A percentile compares a stretch with the other conserved stretches of the same genome.
phyloP scores from a whole-genome alignment of 2,113 vertebrate species.

The Chiloscyllium plagiosum region DNA sequence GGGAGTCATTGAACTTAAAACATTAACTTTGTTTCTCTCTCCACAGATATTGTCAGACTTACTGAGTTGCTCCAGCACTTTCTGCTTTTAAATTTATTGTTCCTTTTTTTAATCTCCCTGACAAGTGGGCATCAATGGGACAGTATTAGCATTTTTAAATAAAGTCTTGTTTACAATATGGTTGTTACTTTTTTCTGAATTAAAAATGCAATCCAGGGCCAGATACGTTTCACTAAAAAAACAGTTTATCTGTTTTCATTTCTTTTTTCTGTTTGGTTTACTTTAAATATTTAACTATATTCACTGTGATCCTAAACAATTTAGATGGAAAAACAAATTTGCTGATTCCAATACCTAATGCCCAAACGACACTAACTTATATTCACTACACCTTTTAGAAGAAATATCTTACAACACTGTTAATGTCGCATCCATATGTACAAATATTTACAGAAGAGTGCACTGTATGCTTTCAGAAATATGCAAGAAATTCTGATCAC shows the following conservation, averaged over 20 bases:
- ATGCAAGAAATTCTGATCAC: neutral
- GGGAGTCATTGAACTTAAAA: no score
- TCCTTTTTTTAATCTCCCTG: neutral
- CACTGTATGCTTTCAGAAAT: neutral
- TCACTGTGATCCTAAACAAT: neutral
- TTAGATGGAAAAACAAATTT: neutral
- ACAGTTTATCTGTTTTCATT: neutral
- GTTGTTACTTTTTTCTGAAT: neutral
- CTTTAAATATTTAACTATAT: neutral
- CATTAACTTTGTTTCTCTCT: no score
- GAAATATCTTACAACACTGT: conserved; percentile 3
- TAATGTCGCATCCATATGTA: neutral
- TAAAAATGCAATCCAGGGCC: neutral
- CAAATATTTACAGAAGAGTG: conserved; percentile 4
- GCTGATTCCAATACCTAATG: neutral
- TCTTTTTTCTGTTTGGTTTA: neutral
- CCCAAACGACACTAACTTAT: neutral
- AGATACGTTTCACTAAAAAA: neutral
- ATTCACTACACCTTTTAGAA: neutral
- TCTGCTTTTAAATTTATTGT: neutral
- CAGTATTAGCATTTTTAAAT: neutral
- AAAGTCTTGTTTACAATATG: neutral
- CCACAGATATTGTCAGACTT: no score
- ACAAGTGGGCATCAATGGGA: neutral
- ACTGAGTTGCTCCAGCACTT: no score